Percentiles rank a stretch among this genome's conserved stretches.
These are phyloP conservation scores for Synergus itoensis DNA, from an alignment of 2,888 invertebrate species.

Conservation along the genomic window DNA sequence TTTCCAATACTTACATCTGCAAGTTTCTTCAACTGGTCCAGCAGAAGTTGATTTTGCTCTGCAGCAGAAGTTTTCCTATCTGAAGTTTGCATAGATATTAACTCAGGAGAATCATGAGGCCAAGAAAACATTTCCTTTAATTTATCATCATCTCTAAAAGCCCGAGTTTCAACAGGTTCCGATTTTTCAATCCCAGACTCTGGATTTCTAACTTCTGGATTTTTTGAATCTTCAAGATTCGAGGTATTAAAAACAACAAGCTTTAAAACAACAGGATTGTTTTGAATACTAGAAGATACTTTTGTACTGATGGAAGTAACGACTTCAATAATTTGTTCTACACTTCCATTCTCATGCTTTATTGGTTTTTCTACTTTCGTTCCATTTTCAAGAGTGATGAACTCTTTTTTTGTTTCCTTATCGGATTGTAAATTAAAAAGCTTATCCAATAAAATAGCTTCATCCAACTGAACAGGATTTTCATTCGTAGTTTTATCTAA, in stretches of 20 bases:
- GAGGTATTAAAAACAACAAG: slow-evolving; percentile 65
- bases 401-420: slow-evolving; percentile 33
- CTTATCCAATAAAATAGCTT: slow-evolving; percentile 62
- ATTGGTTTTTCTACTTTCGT: slow-evolving; percentile 44
- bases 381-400: slow-evolving; percentile 40
- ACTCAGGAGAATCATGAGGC: slow-evolving; percentile 47
- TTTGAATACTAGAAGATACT: slow-evolving; percentile 69
- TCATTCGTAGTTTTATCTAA: slow-evolving; percentile 47
- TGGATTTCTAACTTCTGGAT: neutral
- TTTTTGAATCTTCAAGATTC: neutral
- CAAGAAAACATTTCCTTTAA: slow-evolving; percentile 45
- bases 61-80: slow-evolving; percentile 67
- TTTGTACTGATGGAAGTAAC: slow-evolving; percentile 77
- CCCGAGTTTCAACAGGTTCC: slow-evolving; percentile 56
- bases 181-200: slow-evolving; percentile 44
- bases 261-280: slow-evolving; percentile 65
- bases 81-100: slow-evolving; percentile 59
- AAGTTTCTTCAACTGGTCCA: slow-evolving; percentile 68
- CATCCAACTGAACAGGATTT: slow-evolving; percentile 49
- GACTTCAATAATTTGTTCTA: slow-evolving; percentile 74
- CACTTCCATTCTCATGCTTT: slow-evolving; percentile 48
- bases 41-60: slow-evolving; percentile 59
- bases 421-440: slow-evolving; percentile 63
- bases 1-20: slow-evolving; percentile 65
- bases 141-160: slow-evolving; percentile 50